These are phyloP conservation scores for Microtus montanus DNA, from an alignment of 2,113 vertebrate species.

Conservation along the genomic window DNA sequence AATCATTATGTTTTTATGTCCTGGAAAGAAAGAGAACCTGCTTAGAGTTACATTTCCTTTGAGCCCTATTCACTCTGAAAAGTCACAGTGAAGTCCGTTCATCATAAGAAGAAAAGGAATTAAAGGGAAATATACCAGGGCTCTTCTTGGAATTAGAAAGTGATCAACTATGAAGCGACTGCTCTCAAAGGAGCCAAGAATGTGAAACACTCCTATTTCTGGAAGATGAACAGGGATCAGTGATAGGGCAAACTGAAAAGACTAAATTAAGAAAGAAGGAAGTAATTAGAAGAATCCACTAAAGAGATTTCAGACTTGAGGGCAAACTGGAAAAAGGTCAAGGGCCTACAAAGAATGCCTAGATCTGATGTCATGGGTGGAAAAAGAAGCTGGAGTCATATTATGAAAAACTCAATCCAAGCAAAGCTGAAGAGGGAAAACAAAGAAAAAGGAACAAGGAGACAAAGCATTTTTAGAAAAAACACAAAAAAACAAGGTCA, in stretches of 20 bases:
- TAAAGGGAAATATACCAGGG: neutral
- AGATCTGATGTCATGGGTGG: neutral
- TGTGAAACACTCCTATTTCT: constrained; percentile 41
- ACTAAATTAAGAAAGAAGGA: constrained; percentile 31
- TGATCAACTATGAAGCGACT: neutral
- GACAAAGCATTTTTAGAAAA: neutral
- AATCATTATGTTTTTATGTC: neutral
- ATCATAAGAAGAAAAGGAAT: neutral
- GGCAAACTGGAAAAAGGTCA: neutral
- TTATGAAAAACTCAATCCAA: neutral
- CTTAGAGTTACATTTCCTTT: neutral
- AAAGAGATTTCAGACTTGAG: constrained; percentile 3
- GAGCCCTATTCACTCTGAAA: neutral
- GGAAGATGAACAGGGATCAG: constrained; percentile 2
- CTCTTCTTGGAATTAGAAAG: neutral
- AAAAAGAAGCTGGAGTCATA: neutral
- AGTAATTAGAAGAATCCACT: constrained; percentile 19
- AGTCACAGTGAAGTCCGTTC: neutral
- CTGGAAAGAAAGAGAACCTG: neutral
- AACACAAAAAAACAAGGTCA: neutral
- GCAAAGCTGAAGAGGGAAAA: neutral
- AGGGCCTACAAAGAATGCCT: neutral
- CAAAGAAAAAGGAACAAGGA: neutral
- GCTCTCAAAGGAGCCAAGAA: neutral
- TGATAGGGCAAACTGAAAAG: neutral